phyloP scores from a whole-genome alignment of 2,888 invertebrate genomes.

The Lepidocyrtoides sp. region DNA sequence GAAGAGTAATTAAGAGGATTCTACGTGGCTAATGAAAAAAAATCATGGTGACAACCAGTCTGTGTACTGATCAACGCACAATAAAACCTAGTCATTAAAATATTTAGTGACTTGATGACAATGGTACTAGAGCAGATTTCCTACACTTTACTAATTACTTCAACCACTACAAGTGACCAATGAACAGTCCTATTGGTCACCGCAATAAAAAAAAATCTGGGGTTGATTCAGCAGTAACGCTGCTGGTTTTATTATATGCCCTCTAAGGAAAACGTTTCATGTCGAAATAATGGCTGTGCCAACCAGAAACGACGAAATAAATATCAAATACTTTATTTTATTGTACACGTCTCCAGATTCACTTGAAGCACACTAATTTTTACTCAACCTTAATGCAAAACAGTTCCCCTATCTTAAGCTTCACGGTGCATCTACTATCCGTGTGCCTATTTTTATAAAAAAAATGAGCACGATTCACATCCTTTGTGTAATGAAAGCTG shows the following conservation, averaged over 20 bases:
- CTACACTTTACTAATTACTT: constrained; percentile 56
- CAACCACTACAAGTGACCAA: constrained; percentile 33
- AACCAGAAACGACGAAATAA: background rate
- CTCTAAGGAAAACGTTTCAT: background rate
- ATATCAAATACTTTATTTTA: constrained; percentile 2
- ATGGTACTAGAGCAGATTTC: background rate
- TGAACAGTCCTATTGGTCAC: background rate
- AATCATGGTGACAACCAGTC: background rate
- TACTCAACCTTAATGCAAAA: constrained; percentile 23
- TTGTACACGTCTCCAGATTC: constrained; percentile 8
- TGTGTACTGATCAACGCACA: constrained; percentile 29
- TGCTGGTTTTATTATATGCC: constrained; percentile 23
- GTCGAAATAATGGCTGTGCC: background rate
- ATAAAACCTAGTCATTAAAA: constrained; percentile 17
- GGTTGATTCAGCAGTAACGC: constrained; percentile 71
- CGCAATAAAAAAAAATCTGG: constrained; percentile 35
- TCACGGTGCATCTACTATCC: background rate
- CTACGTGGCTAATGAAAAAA: constrained; percentile 4
- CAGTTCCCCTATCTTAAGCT: background rate
- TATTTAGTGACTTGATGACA: background rate
- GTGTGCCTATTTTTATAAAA: background rate
- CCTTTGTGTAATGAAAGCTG: constrained; percentile 36
- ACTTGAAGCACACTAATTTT: constrained; percentile 30
- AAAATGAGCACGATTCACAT: constrained; percentile 10
- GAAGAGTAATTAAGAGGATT: constrained; percentile 27